Evolutionary conservation across 37 sponge, comb jelly and placozoan species (phyloP).

Genomic region (Dysidea cf. avara): DNA sequence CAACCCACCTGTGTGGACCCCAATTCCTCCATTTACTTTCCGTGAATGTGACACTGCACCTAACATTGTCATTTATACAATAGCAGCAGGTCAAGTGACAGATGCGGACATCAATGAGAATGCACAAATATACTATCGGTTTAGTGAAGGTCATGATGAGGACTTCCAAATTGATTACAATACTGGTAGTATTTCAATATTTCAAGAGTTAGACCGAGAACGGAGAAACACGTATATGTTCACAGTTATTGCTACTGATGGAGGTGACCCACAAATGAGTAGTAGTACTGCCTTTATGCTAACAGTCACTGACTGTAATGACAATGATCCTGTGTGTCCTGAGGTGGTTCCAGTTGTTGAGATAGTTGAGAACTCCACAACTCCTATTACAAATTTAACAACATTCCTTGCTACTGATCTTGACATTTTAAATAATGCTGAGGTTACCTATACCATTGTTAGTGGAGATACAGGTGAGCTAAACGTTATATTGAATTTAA

Average conservation of each 20-base stretch:
- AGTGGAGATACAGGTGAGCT: too few species aligned
- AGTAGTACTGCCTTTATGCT: not conserved
- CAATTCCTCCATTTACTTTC: not conserved
- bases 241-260: slow-evolving; percentile 23
- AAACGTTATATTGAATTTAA: too few species aligned
- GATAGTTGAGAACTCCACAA: too few species aligned
- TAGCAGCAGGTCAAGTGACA: slow-evolving; percentile 5
- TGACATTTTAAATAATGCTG: slow-evolving; percentile 22
- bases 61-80: not conserved
- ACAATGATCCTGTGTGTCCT: too few species aligned
- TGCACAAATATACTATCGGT: not conserved
- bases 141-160: slow-evolving; percentile 22
- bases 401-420: too few species aligned
- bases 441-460: slow-evolving; percentile 17
- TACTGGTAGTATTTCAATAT: slow-evolving; percentile 16
- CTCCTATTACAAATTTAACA: too few species aligned
- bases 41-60: too few species aligned
- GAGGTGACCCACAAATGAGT: not conserved
- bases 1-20: slow-evolving; percentile 18
- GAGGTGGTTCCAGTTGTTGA: too few species aligned
- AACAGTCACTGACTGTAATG: too few species aligned
- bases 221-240: slow-evolving; percentile 6
- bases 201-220: slow-evolving; percentile 3
- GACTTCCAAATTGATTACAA: slow-evolving; percentile 29
- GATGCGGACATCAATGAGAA: slow-evolving; percentile 15